Evolutionary conservation across 2,797 vertebrate species (phyloP), one percentile per base, ranked within the genome.

Genomic region (Glossophaga mutica): DNA sequence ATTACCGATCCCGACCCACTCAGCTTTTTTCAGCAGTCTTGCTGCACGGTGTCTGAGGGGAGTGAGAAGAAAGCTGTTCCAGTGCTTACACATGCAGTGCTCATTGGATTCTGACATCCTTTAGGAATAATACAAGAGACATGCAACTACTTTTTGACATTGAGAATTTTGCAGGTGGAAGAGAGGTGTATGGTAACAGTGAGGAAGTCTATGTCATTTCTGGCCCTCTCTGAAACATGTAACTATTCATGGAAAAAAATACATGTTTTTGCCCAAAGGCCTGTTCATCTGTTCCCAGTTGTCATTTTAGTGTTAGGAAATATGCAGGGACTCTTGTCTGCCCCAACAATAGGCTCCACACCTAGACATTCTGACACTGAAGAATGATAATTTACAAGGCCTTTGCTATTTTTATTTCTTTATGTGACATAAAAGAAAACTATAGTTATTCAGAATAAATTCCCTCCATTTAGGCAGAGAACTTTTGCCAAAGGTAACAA

Each of bases 401-500:
- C 39, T 92, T 95, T 87, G 93, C 95, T 97, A 97, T 97, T 97
- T 97, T 98, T 95, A 85, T 95, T 96, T 97, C 94, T 96, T 82
- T 93, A 88, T 94, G 89, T 93, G 91, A 73, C 95, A 97, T 74
- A 85, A 96, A 94, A 96, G 94, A 97, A 97, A 97, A 96, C 84
- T 96, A 71, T 1, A 3, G 3, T 89, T 76, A 71, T 94, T 88
- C 67, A 95, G 96, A 95, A 95, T 95, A 97, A 95, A 96, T 96
- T 96, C 91, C 82, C 95, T 96, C 86, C 76, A n/a, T 96, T 97
- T 97, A 97, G 89, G 87, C 92, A 82, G 91, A 95, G 95, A 96
- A 97, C 55, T 95, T 96, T 95, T 94, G 97, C 97, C 97, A 95
- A 95, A 96, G 91, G 96, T 96, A 97, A 94, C 42, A 85, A 94